Evolutionary conservation across 2,888 invertebrate species (phyloP).

Genomic region (Drosophila conformis): DNA sequence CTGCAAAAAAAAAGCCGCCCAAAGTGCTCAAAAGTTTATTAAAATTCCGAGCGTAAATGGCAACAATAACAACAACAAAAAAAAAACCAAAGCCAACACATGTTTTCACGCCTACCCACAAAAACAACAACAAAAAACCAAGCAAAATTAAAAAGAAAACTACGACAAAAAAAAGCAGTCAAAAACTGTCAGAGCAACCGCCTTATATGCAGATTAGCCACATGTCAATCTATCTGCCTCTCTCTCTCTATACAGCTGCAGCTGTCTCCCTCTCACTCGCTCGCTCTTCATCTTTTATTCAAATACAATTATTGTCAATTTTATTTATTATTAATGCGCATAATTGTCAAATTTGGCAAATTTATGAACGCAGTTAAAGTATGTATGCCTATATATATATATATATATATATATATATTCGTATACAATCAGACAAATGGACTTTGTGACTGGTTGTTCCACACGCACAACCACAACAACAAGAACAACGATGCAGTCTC

Average conservation of each 20-base stretch:
- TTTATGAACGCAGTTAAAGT: slow-evolving; percentile 75
- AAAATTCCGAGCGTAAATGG: slow-evolving; percentile 68
- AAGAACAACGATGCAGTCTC: slow-evolving; percentile 29
- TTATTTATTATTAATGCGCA: slow-evolving; percentile 85
- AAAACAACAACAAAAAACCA: slow-evolving; percentile 21
- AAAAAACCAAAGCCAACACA: slow-evolving; percentile 62
- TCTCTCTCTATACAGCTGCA: not conserved
- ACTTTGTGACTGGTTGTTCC: slow-evolving; percentile 21
- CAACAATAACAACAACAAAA: slow-evolving; percentile 30
- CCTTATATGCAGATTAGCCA: slow-evolving; percentile 77
- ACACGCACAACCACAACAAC: slow-evolving; percentile 11
- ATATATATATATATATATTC: slow-evolving; percentile 15
- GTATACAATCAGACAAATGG: slow-evolving; percentile 5
- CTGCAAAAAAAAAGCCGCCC: slow-evolving; percentile 24
- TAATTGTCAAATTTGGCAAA: slow-evolving; percentile 85
- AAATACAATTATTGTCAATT: slow-evolving; percentile 84
- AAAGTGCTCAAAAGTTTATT: slow-evolving; percentile 70
- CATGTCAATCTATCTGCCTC: slow-evolving; percentile 35
- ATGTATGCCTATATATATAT: slow-evolving; percentile 9
- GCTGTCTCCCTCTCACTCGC: slow-evolving; percentile 4
- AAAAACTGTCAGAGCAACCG: slow-evolving; percentile 67
- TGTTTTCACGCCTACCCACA: slow-evolving; percentile 78
- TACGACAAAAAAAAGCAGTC: slow-evolving; percentile 19
- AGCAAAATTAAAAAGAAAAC: slow-evolving; percentile 18
- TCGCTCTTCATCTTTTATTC: slow-evolving; percentile 54